Evolutionary conservation across 2,113 vertebrate genomes (phyloP).

Genomic region (Platichthys flesus): DNA sequence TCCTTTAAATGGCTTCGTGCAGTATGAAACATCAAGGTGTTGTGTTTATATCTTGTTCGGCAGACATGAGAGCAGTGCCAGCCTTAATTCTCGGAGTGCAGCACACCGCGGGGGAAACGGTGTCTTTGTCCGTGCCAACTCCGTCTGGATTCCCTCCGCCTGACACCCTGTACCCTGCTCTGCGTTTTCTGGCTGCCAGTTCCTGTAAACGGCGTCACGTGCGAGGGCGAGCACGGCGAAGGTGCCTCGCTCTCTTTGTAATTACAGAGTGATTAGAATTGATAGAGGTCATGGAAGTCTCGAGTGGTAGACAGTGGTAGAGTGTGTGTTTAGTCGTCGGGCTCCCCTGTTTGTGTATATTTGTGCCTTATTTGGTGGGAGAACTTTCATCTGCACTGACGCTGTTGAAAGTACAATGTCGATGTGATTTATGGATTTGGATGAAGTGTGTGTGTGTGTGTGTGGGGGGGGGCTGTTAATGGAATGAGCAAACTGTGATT

Average conservation of each 20-base stretch:
- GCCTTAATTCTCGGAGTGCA: conserved; percentile 64
- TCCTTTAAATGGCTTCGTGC: conserved; percentile 25
- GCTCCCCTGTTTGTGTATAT: neutral
- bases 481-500: conserved; percentile 40
- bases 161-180: conserved; percentile 37
- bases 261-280: conserved; percentile 46
- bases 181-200: conserved; percentile 53
- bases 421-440: conserved; percentile 13
- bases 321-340: neutral
- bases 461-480: conserved; percentile 4
- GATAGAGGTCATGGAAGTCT: conserved; percentile 42
- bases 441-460: neutral
- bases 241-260: conserved; percentile 34
- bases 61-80: conserved; percentile 59
- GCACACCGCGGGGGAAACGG: conserved; percentile 47
- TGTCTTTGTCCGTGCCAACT: conserved; percentile 66
- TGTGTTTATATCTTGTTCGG: conserved; percentile 67
- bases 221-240: conserved; percentile 30
- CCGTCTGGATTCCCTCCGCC: conserved; percentile 65
- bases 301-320: neutral
- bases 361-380: neutral
- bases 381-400: neutral
- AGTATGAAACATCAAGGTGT: conserved; percentile 57
- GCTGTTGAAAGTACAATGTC: neutral
- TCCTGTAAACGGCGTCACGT: conserved; percentile 39